phyloP scores from a whole-genome alignment of 2,113 vertebrate species.

The Anseranas semipalmata region DNA sequence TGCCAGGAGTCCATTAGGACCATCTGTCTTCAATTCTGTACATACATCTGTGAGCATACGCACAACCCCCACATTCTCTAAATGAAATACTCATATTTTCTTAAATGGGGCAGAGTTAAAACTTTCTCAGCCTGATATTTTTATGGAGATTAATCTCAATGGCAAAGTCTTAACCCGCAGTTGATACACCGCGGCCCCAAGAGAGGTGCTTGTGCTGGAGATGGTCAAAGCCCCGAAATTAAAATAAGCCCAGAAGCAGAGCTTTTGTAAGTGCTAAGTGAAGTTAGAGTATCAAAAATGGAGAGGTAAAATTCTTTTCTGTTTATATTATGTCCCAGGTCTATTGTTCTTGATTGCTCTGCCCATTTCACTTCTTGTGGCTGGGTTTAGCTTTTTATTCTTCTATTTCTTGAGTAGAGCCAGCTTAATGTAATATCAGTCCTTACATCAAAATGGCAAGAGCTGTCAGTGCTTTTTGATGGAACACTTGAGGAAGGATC shows the following conservation, averaged over 20 bases:
- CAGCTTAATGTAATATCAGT: background rate
- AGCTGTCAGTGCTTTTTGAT: background rate
- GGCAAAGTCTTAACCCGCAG: background rate
- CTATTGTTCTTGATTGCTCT: background rate
- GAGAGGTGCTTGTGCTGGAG: background rate
- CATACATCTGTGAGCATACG: background rate
- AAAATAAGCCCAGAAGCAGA: background rate
- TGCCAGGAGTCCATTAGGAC: background rate
- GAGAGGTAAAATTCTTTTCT: background rate
- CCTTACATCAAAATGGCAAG: background rate
- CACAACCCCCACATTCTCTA: background rate
- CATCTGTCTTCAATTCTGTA: constrained; percentile 7
- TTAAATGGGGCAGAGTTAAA: background rate
- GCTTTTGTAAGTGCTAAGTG: background rate
- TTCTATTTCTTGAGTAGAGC: background rate
- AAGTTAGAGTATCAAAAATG: background rate
- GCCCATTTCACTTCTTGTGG: background rate
- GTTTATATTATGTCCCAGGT: background rate
- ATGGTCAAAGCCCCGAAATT: background rate
- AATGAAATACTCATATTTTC: background rate
- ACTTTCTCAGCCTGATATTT: background rate
- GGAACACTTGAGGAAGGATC: background rate
- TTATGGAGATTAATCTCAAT: background rate
- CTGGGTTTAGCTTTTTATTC: background rate
- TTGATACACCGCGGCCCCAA: background rate